phyloP scores from a whole-genome alignment of 30 jellyfish, hydroid and myxozoan species.

The Hydractinia symbiolongicarpus region DNA sequence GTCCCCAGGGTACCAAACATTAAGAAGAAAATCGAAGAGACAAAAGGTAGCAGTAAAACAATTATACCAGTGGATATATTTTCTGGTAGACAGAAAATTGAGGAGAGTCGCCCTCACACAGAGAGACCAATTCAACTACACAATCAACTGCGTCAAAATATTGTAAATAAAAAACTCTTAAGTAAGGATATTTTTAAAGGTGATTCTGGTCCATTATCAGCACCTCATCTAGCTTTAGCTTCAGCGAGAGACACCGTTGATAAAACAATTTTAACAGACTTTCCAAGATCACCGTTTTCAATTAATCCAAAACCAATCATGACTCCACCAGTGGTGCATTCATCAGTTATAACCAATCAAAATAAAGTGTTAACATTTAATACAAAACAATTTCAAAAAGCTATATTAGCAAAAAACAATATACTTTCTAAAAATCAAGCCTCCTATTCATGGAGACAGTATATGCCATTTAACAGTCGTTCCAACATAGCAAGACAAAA shows the following conservation, averaged over 20 bases:
- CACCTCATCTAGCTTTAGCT: slow-evolving; percentile 27
- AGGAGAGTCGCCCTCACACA: not conserved
- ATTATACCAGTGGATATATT: slow-evolving; percentile 25
- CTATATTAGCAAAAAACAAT: slow-evolving; percentile 12
- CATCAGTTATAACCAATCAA: not conserved
- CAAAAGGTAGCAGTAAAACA: slow-evolving; percentile 15
- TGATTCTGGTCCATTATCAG: not conserved
- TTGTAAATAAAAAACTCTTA: not conserved
- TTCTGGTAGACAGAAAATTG: not conserved
- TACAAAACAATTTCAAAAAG: not conserved
- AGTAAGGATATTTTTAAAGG: not conserved
- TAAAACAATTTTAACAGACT: slow-evolving; percentile 17
- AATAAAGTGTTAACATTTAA: not conserved
- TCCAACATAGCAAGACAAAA: not conserved
- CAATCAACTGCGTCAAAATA: not conserved
- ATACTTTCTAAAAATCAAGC: not conserved
- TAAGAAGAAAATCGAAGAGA: not conserved
- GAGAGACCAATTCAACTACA: not conserved
- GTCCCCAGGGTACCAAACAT: slow-evolving; percentile 8
- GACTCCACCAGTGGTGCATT: not conserved
- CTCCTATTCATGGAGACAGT: slow-evolving; percentile 66
- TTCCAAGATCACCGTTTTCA: slow-evolving; percentile 37
- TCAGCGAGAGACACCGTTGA: slow-evolving; percentile 12
- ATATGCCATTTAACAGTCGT: slow-evolving; percentile 53
- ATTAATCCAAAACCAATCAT: not conserved